Evolutionary conservation across 2,797 vertebrate species (phyloP).

Genomic region (Pagetopsis macropterus): DNA sequence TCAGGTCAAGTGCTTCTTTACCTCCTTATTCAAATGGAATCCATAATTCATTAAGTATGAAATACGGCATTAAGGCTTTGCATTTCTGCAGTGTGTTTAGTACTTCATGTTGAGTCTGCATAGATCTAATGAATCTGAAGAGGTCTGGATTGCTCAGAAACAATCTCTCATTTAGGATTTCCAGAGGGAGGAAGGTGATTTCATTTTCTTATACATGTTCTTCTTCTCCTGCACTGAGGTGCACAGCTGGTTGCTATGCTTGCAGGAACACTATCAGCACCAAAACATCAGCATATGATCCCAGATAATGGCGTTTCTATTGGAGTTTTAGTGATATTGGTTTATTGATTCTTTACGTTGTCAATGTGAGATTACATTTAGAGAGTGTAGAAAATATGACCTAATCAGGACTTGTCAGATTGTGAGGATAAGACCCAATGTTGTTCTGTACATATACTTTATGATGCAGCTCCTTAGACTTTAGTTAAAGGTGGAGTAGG

Average conservation of each 20-base stretch:
- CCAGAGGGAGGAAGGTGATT: slow-evolving; percentile 43
- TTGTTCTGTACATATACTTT: background rate
- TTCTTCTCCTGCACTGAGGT: slow-evolving; percentile 23
- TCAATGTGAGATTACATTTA: background rate
- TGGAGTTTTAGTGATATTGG: background rate
- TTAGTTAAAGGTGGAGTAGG: background rate
- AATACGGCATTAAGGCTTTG: slow-evolving; percentile 18
- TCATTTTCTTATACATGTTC: slow-evolving; percentile 43
- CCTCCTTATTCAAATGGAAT: slow-evolving; percentile 22
- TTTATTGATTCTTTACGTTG: background rate
- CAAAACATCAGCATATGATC: slow-evolving; percentile 1
- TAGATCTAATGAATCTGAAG: slow-evolving; percentile 42
- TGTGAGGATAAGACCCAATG: background rate
- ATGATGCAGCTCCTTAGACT: background rate
- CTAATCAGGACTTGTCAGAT: background rate
- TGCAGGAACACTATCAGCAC: background rate
- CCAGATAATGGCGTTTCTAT: background rate
- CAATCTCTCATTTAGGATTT: slow-evolving; percentile 33
- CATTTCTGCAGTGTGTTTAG: slow-evolving; percentile 21
- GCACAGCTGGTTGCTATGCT: slow-evolving; percentile 30
- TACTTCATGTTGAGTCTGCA: slow-evolving; percentile 24
- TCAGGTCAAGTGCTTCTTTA: slow-evolving; percentile 37
- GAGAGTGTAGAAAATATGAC: background rate
- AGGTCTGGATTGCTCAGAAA: slow-evolving; percentile 40
- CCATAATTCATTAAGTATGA: slow-evolving; percentile 12